phyloP scores from a whole-genome alignment of 2,797 vertebrate genomes.

The Onychomys arenicola region DNA sequence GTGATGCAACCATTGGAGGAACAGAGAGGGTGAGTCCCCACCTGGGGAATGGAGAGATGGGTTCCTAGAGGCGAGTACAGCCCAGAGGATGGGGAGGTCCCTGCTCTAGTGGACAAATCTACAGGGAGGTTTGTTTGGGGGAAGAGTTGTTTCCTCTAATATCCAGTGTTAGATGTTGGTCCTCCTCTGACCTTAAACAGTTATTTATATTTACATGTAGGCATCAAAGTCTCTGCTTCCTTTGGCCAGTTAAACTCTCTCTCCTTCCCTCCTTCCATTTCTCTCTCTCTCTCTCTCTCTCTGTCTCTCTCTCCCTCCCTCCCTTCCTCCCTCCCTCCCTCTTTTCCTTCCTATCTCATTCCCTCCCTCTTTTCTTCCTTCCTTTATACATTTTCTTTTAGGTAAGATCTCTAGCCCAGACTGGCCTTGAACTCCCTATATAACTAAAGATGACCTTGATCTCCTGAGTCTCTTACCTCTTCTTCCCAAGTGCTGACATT shows the following conservation, averaged over 20 bases:
- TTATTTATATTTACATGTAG: neutral
- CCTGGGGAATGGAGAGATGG: neutral
- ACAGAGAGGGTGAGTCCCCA: neutral
- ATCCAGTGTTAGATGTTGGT: neutral
- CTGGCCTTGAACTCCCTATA: neutral
- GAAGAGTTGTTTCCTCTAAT: neutral
- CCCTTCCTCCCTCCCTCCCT: too few relatives aligned
- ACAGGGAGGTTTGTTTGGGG: neutral
- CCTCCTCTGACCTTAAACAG: neutral
- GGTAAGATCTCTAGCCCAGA: neutral
- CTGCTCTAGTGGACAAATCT: neutral
- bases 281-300: too few relatives aligned
- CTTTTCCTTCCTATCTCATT: neutral
- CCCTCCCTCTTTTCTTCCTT: too few relatives aligned
- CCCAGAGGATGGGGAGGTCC: neutral
- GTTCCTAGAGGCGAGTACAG: neutral
- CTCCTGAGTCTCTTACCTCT: neutral
- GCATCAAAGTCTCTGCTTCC: too few relatives aligned
- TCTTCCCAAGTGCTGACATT: neutral
- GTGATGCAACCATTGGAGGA: neutral
- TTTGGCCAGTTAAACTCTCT: neutral
- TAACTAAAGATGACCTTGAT: neutral
- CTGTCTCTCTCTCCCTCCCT: neutral
- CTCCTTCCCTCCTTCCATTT: neutral
- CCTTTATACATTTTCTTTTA: neutral